Evolutionary conservation across 2,888 invertebrate genomes (phyloP).

Genomic region (Liopterus haemorrhoidalis): DNA sequence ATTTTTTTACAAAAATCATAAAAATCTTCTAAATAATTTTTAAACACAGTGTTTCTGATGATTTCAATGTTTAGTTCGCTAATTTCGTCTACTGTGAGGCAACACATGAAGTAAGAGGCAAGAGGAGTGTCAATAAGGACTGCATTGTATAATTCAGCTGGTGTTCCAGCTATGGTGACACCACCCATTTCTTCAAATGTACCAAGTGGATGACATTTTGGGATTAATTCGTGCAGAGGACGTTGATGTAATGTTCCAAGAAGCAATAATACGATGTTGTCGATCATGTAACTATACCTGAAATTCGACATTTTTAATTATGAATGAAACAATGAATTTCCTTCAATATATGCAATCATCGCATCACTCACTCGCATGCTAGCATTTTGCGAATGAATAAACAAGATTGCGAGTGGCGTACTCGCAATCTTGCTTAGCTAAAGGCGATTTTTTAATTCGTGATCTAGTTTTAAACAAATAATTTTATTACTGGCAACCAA

Average conservation of each 20-base stretch:
- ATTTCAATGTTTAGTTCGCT: slow-evolving; percentile 99
- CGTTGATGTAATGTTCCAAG: slow-evolving; percentile 98
- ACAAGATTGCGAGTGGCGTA: no score
- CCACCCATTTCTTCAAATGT: slow-evolving; percentile 99
- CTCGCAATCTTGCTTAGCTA: no score
- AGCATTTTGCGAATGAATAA: no score
- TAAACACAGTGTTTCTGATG: slow-evolving; percentile 97
- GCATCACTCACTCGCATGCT: no score
- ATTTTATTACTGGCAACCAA: no score
- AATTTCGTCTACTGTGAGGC: slow-evolving; percentile 98
- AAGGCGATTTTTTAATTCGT: no score
- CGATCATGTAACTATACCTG: slow-evolving; percentile 93
- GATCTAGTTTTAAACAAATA: no score
- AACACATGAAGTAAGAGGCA: slow-evolving; percentile 98
- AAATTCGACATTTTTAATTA: no score
- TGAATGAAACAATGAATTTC: no score
- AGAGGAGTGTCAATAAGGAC: slow-evolving; percentile 98
- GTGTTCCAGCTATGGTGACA: slow-evolving; percentile 98
- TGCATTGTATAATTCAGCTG: slow-evolving; percentile 98
- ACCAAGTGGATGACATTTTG: slow-evolving; percentile 98
- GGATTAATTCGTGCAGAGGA: slow-evolving; percentile 95
- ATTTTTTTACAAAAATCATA: slow-evolving; percentile 90
- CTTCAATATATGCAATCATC: no score
- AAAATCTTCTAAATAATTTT: slow-evolving; percentile 93
- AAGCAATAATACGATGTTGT: slow-evolving; percentile 96